These are phyloP conservation scores for Lordiphosa andalusiaca DNA, from an alignment of 2,888 invertebrate genomes.

Conservation along the genomic window DNA sequence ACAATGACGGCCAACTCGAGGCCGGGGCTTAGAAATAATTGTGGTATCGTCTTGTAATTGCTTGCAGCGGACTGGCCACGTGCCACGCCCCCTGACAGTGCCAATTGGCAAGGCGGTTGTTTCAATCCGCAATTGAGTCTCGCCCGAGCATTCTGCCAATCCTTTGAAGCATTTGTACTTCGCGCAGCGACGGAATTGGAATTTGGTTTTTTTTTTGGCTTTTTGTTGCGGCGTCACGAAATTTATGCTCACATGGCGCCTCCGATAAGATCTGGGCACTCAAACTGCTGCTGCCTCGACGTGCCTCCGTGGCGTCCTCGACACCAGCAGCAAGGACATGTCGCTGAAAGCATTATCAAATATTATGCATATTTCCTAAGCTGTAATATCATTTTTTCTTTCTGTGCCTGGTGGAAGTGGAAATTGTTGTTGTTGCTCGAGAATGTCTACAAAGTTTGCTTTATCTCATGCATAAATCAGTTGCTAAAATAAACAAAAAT, in stretches of 20 bases:
- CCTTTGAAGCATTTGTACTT: slow-evolving; percentile 35
- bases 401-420: slow-evolving; percentile 22
- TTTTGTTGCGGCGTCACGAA: slow-evolving; percentile 33
- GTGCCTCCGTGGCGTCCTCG: slow-evolving; percentile 36
- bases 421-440: slow-evolving; percentile 44
- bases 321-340: slow-evolving; percentile 46
- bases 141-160: not conserved
- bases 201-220: too few relatives aligned
- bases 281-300: not conserved
- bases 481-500: slow-evolving; percentile 63
- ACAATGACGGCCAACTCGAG: slow-evolving; percentile 29
- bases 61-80: slow-evolving; percentile 52
- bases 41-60: slow-evolving; percentile 71
- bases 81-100: slow-evolving; percentile 44
- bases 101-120: slow-evolving; percentile 44
- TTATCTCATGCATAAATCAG: slow-evolving; percentile 72
- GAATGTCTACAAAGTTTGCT: slow-evolving; percentile 72
- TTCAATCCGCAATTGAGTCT: slow-evolving; percentile 32
- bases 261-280: slow-evolving; percentile 63
- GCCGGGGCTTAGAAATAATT: slow-evolving; percentile 58
- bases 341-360: slow-evolving; percentile 74
- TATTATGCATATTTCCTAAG: slow-evolving; percentile 71
- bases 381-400: slow-evolving; percentile 55
- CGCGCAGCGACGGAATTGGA: slow-evolving; percentile 42
- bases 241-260: slow-evolving; percentile 73